A percentile compares a stretch with the other conserved stretches of the same genome.
Evolutionary conservation across 1,140 invertebrate species (phyloP).

Genomic region (Eurosta solidaginis): DNA sequence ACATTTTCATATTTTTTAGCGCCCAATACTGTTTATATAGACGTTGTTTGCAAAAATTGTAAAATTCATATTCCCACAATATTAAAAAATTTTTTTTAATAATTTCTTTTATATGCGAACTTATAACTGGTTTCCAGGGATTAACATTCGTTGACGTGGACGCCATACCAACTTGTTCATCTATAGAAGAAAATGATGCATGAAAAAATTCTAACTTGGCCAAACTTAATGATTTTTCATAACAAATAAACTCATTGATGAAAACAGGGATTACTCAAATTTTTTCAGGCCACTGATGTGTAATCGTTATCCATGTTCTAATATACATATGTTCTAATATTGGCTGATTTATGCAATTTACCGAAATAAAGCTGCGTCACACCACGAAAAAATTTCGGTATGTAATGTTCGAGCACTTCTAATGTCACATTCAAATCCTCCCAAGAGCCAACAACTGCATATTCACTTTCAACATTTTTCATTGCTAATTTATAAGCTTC

Average conservation of each 20-base stretch:
- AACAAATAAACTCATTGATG: neutral
- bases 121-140: conserved; percentile 46
- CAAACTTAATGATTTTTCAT: neutral
- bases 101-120: conserved; percentile 39
- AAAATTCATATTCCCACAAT: conserved; percentile 52
- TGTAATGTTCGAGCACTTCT: conserved; percentile 78
- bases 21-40: conserved; percentile 49
- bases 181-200: conserved; percentile 27
- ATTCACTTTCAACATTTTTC: conserved; percentile 79
- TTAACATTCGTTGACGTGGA: conserved; percentile 39
- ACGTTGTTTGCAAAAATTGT: conserved; percentile 50
- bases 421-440: conserved; percentile 84
- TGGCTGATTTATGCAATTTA: conserved; percentile 61
- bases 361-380: conserved; percentile 76
- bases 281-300: too few species aligned
- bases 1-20: conserved; percentile 34
- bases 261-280: too few species aligned
- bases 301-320: too few species aligned
- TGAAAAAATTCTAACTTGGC: neutral
- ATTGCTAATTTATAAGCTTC: conserved; percentile 80
- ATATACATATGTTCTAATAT: neutral
- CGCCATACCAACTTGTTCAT: conserved; percentile 36
- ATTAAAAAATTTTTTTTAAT: conserved; percentile 44
- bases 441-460: conserved; percentile 81
- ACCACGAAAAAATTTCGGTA: conserved; percentile 79